phyloP scores from a whole-genome alignment of 2,797 vertebrate genomes.

The Muscicapa comitata region DNA sequence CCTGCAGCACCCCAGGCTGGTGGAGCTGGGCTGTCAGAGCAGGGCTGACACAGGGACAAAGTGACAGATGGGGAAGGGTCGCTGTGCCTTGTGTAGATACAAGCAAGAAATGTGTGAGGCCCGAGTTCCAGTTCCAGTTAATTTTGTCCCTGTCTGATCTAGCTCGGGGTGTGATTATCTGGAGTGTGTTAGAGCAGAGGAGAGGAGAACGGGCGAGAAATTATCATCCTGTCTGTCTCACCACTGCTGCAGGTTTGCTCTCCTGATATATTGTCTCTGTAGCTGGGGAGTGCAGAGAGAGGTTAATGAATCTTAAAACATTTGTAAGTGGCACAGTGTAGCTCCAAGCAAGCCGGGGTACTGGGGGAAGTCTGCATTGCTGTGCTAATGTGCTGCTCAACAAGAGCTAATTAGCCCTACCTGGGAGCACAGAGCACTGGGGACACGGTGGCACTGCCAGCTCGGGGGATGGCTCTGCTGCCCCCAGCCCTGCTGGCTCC shows the following conservation, averaged over 20 bases:
- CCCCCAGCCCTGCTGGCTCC: neutral
- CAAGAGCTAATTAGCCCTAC: slow-evolving; percentile 3
- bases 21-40: neutral
- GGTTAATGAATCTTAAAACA: slow-evolving; percentile 57
- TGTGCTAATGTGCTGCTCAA: neutral
- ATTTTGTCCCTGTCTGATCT: slow-evolving; percentile 49
- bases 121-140: neutral
- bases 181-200: slow-evolving; percentile 11
- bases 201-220: slow-evolving; percentile 26
- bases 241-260: slow-evolving; percentile 16
- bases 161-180: slow-evolving; percentile 34
- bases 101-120: neutral
- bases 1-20: neutral
- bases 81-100: neutral
- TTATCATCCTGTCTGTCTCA: slow-evolving; percentile 31
- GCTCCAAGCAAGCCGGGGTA: neutral
- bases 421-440: neutral
- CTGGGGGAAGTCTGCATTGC: neutral
- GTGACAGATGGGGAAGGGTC: slow-evolving; percentile 9
- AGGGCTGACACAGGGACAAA: neutral
- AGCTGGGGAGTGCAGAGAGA: slow-evolving; percentile 1
- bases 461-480: neutral
- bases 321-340: slow-evolving; percentile 14
- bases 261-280: slow-evolving; percentile 36
- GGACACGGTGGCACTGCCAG: neutral